Conservation (phyloP, 2,113 vertebrate genomes). For the Sylvicapra grimmia region DNA sequence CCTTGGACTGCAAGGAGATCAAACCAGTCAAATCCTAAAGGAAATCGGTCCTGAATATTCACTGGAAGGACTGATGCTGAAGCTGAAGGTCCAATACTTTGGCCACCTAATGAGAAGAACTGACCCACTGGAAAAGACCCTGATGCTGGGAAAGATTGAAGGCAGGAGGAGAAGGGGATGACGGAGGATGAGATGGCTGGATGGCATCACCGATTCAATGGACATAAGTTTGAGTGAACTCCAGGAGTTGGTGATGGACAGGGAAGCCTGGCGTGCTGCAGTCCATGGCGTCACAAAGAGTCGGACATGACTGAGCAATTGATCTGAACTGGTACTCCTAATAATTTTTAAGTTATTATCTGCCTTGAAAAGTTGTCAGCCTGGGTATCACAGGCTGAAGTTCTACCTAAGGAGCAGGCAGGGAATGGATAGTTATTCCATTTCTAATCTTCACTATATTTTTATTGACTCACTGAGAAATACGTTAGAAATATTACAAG, state of each 20-base stretch:
- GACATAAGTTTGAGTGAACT: not conserved
- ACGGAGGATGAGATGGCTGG: not conserved
- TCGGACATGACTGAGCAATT: rapidly evolving
- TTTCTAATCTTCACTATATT: not conserved
- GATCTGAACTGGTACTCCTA: not conserved
- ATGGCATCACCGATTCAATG: not conserved
- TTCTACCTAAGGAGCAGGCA: not conserved
- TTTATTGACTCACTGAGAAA: not conserved
- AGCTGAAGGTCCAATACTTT: not conserved
- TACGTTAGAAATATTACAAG: not conserved
- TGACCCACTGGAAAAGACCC: not conserved
- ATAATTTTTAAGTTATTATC: not conserved
- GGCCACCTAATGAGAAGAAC: not conserved
- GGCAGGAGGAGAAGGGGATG: not conserved
- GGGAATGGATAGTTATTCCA: not conserved
- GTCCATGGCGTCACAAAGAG: not conserved
- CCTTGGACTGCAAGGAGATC: not conserved
- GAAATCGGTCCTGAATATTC: not conserved
- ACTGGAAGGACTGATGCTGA: not conserved
- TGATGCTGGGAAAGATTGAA: not conserved
- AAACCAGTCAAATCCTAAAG: not conserved
- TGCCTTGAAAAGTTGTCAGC: not conserved
- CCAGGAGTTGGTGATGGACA: not conserved
- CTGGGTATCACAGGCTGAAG: not conserved
- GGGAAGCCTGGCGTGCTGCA: not conserved